Percentiles rank a stretch among this genome's conserved stretches.
Evolutionary conservation across 37 sponge, comb jelly and placozoan genomes (phyloP).

Genomic region (Lycopodina hypogea): DNA sequence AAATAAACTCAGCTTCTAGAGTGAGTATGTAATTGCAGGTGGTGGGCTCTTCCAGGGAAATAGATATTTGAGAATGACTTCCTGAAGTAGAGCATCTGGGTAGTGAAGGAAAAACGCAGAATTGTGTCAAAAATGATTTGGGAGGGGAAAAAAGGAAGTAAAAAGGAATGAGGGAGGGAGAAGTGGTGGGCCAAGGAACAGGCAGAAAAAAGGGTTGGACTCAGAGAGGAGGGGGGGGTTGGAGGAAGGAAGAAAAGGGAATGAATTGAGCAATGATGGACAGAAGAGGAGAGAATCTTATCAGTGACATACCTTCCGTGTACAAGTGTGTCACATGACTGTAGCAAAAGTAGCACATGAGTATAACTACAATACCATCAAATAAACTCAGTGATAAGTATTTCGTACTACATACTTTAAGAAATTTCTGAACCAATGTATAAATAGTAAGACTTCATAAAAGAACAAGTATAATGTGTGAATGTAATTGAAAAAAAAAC

Average conservation of each 20-base stretch:
- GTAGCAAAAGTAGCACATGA: background rate
- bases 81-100: constrained; percentile 41
- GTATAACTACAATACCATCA: background rate
- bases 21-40: constrained; percentile 70
- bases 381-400: too few species aligned
- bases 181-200: background rate
- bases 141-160: background rate
- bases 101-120: background rate
- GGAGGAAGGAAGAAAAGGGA: background rate
- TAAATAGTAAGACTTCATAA: too few species aligned
- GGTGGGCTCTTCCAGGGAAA: constrained; percentile 72
- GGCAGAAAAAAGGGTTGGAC: background rate
- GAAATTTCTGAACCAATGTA: too few species aligned
- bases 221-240: background rate
- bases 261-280: too few species aligned
- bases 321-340: constrained; percentile 75
- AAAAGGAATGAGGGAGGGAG: background rate
- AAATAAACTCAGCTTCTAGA: constrained; percentile 69
- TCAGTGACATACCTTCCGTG: constrained; percentile 64
- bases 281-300: background rate
- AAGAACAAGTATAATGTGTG: too few species aligned
- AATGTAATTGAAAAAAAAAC: too few species aligned
- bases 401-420: too few species aligned
- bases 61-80: constrained; percentile 40
- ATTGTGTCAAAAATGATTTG: too few species aligned